Evolutionary conservation across 2,113 vertebrate genomes (phyloP), one percentile per base, ranked within the genome.

Genomic region (Laticauda laticaudata): DNA sequence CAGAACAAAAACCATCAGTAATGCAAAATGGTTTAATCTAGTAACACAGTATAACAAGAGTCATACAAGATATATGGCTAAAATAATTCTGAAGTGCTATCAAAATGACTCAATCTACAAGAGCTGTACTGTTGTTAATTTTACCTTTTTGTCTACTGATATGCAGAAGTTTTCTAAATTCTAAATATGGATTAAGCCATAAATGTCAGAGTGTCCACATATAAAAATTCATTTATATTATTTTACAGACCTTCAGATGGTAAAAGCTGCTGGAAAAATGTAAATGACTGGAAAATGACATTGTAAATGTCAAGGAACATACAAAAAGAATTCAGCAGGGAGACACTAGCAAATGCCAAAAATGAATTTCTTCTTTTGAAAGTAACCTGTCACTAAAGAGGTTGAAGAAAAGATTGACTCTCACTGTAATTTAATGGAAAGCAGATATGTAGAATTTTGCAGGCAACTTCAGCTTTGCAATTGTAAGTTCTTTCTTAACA

Each of bases 281-380:
- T 43, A 91, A 91, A 10, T 90, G 92, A 92, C 59, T 81, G 59
- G 89, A 95, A 93, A 89, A 90, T n/a, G 64, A 54, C 89, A 88
- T 94, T 94, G 75, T 86, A 96, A 96, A 97, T 96, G 95, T 96
- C 95, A 97, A 86, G 48, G 39, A 69, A 21, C 94, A 8, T 11
- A 10, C 64, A 69, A 94, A 93, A 94, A 75, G 55, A 93, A 95
- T 93, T 96, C 94, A 94, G 55, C 90, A 86, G 87, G 3, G 29
- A 89, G 39, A 91, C 15, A 92, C 51, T 87, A 96, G 93, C 92
- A 95, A 92, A 95, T 95, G 90, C 69, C 86, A 93, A 3, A 23
- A 18, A 94, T 94, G 95, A 81, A 96, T 92, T n/a, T 90, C 20
- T 18, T 95, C 12, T 45, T 88, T 91, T 0, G 0, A 93, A 95